These are phyloP conservation scores for Scomberomorus guttatus DNA, from an alignment of 2,797 vertebrate genomes.

Conservation along the genomic window DNA sequence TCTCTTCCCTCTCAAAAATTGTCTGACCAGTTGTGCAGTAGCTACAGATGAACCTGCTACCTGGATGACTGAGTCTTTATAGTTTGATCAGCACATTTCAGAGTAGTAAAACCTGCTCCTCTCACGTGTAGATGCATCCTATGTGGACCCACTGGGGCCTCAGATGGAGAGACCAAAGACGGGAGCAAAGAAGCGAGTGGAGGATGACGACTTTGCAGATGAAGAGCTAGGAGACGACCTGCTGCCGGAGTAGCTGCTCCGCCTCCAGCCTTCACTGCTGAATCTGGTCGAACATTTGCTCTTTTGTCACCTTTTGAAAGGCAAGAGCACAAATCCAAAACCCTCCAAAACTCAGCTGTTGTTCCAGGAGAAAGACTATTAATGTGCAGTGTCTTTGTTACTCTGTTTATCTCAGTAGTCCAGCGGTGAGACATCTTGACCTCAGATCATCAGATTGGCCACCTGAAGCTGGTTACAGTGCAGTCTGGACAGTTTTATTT, in stretches of 20 bases:
- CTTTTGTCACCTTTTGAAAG: slow-evolving; percentile 9
- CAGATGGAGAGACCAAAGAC: slow-evolving; percentile 96
- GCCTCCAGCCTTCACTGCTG: not conserved
- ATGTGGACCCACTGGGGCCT: slow-evolving; percentile 94
- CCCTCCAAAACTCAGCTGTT: not conserved
- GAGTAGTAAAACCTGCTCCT: not conserved
- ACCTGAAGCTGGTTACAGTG: not conserved
- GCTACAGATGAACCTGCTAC: too few species aligned
- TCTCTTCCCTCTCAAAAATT: not conserved
- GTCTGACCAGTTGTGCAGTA: not conserved
- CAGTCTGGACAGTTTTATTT: not conserved
- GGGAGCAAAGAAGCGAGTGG: slow-evolving; percentile 88
- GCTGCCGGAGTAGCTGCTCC: slow-evolving; percentile 89
- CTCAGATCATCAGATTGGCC: not conserved
- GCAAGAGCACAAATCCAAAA: slow-evolving; percentile 14
- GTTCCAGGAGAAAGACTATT: not conserved
- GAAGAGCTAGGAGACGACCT: slow-evolving; percentile 96
- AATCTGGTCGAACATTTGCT: not conserved
- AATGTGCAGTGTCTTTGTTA: not conserved
- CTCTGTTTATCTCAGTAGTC: not conserved
- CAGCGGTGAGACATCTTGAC: not conserved
- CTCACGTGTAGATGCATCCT: slow-evolving; percentile 90
- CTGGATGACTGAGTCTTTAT: not conserved
- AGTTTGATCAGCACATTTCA: not conserved
- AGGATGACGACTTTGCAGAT: slow-evolving; percentile 96